These are phyloP conservation scores for Cervus canadensis DNA, from an alignment of 2,113 vertebrate species.

Conservation along the genomic window DNA sequence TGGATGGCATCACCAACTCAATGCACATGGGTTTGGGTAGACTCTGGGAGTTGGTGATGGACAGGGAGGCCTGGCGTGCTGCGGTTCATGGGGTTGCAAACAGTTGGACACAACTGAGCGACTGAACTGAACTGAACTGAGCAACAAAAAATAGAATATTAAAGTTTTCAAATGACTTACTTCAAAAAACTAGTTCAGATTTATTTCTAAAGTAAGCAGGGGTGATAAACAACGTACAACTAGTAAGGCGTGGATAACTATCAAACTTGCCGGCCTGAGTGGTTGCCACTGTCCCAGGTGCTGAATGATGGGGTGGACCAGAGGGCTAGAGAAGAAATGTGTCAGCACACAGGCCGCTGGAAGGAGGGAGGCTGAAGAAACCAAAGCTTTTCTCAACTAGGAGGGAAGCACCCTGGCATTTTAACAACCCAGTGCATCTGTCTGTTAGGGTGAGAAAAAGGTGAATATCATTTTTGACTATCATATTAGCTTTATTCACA, in stretches of 20 bases:
- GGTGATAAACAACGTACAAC: not conserved
- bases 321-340: not conserved
- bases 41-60: not conserved
- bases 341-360: not conserved
- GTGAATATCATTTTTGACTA: not conserved
- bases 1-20: not conserved
- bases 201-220: slow-evolving; percentile 17
- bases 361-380: not conserved
- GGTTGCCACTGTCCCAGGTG: not conserved
- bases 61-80: not conserved
- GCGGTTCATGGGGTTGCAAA: not conserved
- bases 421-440: not conserved
- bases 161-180: slow-evolving; percentile 6
- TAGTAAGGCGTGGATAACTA: not conserved
- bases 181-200: not conserved
- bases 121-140: not conserved
- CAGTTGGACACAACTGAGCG: not conserved
- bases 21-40: not conserved
- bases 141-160: not conserved
- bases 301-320: fast-evolving
- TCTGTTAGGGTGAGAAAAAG: not conserved
- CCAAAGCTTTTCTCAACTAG: not conserved
- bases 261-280: not conserved
- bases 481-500: not conserved
- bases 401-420: not conserved